Evolutionary conservation across 1,140 invertebrate genomes (phyloP), one percentile per base, ranked within the genome.

Genomic region (Drosophila hydei): DNA sequence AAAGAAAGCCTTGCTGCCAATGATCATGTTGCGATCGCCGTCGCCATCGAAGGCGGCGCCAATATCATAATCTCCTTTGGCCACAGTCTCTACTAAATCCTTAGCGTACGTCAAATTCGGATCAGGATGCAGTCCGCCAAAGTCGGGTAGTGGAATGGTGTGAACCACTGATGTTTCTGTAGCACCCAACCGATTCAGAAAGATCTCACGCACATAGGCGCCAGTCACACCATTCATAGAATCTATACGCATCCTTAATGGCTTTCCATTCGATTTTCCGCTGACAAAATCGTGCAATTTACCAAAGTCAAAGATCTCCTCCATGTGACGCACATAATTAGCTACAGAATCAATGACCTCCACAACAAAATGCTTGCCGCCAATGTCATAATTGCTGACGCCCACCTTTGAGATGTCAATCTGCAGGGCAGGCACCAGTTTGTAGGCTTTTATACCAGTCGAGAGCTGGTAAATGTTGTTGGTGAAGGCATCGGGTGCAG

Each of bases 1-100:
- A 92, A 99, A 99, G 92, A 99, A 99, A n/a, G 97, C 98, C 51
- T 96, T 96, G 85, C 96, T 95, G 2, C 99, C 99, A 30, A 99
- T 94, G 77, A 99, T 97, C 99, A 99, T 99, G 92, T 99, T 99
- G 50, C 98, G 94, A 92, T 99, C 98, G 64, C 98, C 98, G 93
- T 99, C 99, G 8, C 99, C 99, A 93, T 99, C 99, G 92, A 99
- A 99, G 50, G 99, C 99, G 33, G 97, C 98, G 36, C 99, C 99
- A 89, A 99, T 96, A 92, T 98, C 97, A 91, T 97, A 97, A 54
- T 95, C 94, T 1, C 96, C 96, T 75, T 94, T 93, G 81, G 95
- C 94, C 52, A 99, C 94, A 3, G 94, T 93, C 40, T 95, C 92
- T 0, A 92, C 91, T 23, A 92, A 71, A 59, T 91, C 91, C 74